Evolutionary conservation across 2,113 vertebrate genomes (phyloP).

Genomic region (Callionymus lyra): DNA sequence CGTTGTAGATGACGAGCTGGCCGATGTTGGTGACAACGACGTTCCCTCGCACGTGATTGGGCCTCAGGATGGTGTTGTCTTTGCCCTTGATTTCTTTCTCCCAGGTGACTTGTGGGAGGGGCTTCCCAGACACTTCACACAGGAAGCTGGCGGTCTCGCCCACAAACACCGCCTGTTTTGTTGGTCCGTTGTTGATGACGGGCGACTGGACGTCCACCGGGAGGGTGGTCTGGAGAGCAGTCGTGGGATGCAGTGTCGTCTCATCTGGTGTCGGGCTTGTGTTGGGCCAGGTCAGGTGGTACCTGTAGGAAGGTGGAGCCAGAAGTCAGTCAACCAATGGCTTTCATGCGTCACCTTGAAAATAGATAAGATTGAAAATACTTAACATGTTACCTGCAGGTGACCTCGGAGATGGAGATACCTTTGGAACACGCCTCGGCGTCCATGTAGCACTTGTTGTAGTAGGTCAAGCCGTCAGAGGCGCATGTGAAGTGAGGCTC

Average conservation of each 20-base stretch:
- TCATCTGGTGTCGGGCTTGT: slow-evolving; percentile 81
- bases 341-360: not conserved
- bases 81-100: slow-evolving; percentile 85
- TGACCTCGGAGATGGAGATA: slow-evolving; percentile 83
- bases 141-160: slow-evolving; percentile 93
- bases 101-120: slow-evolving; percentile 88
- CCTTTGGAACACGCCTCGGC: slow-evolving; percentile 94
- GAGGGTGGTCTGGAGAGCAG: slow-evolving; percentile 75
- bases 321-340: slow-evolving; percentile 17
- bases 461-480: slow-evolving; percentile 95
- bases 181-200: slow-evolving; percentile 68
- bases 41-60: slow-evolving; percentile 85
- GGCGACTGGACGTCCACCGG: slow-evolving; percentile 72
- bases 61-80: slow-evolving; percentile 83
- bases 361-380: slow-evolving; percentile 46
- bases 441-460: slow-evolving; percentile 98
- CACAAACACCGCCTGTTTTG: slow-evolving; percentile 76
- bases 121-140: slow-evolving; percentile 84
- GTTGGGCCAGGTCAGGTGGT: slow-evolving; percentile 89
- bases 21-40: slow-evolving; percentile 94
- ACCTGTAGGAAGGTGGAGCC: slow-evolving; percentile 46
- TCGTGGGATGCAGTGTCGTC: slow-evolving; percentile 82
- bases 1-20: slow-evolving; percentile 94
- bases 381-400: slow-evolving; percentile 79
- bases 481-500: slow-evolving; percentile 96